These are phyloP conservation scores for Eupithecia centaureata DNA, from an alignment of 2,888 invertebrate genomes.

Conservation along the genomic window DNA sequence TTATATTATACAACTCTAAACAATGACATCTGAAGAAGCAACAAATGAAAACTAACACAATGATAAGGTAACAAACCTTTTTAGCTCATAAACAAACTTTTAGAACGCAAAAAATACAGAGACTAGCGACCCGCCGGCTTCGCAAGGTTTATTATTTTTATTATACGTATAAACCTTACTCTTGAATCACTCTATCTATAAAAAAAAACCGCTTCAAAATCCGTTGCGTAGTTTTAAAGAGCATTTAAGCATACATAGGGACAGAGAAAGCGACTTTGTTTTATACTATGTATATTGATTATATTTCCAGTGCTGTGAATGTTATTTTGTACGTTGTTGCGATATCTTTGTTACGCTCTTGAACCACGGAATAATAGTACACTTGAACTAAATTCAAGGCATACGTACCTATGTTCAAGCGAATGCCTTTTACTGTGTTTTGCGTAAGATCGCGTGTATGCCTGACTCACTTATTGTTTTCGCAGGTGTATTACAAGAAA, in stretches of 20 bases:
- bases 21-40: background rate
- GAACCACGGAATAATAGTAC: slow-evolving; percentile 28
- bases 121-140: no score
- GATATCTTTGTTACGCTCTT: slow-evolving; percentile 37
- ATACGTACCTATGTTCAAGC: slow-evolving; percentile 12
- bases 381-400: slow-evolving; percentile 26
- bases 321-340: slow-evolving; percentile 15
- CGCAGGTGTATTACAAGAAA: slow-evolving; percentile 45
- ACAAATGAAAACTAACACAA: background rate
- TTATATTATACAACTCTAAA: no score
- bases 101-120: no score
- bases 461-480: slow-evolving; percentile 45
- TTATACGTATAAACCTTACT: no score
- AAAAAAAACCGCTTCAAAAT: no score
- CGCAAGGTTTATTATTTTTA: no score
- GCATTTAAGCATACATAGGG: no score
- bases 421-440: slow-evolving; percentile 37
- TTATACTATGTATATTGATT: no score
- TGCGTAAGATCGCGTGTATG: slow-evolving; percentile 37
- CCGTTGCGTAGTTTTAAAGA: no score
- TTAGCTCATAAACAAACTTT: background rate
- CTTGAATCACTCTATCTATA: no score
- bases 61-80: slow-evolving; percentile 1
- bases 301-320: background rate
- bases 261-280: no score